Evolutionary conservation across 2,113 vertebrate species (phyloP).

Genomic region (Miniopterus natalensis): DNA sequence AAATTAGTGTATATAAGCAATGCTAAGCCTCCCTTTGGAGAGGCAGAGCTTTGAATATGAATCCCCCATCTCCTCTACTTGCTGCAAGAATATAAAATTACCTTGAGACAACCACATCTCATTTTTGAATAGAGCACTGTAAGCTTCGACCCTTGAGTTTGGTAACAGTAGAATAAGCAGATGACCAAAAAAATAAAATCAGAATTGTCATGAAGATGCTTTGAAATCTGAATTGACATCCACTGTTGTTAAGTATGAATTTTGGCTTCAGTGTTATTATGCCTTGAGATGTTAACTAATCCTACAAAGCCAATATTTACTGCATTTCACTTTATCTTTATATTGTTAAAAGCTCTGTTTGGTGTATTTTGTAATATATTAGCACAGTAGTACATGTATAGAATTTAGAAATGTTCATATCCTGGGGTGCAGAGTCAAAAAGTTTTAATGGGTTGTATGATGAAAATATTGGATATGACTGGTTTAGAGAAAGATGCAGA

Average conservation of each 20-base stretch:
- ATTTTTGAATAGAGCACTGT: background rate
- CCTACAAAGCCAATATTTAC: background rate
- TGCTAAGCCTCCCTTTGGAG: background rate
- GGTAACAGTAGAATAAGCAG: background rate
- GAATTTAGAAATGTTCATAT: background rate
- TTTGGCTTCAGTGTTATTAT: background rate
- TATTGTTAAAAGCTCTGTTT: background rate
- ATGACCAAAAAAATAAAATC: background rate
- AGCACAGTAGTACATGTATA: background rate
- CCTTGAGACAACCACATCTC: background rate
- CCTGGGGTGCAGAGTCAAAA: background rate
- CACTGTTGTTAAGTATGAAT: background rate
- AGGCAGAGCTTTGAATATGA: background rate
- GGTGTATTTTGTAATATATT: background rate
- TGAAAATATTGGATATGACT: background rate
- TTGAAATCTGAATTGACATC: background rate
- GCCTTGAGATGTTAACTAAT: background rate
- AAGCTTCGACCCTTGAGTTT: background rate
- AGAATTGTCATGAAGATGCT: background rate
- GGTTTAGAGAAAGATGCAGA: background rate
- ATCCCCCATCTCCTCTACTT: background rate
- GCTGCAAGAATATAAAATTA: background rate
- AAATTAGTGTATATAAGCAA: background rate
- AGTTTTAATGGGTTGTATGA: background rate
- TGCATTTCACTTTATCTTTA: background rate